phyloP scores from a whole-genome alignment of 2,113 vertebrate genomes.

The Poecilia latipinna region DNA sequence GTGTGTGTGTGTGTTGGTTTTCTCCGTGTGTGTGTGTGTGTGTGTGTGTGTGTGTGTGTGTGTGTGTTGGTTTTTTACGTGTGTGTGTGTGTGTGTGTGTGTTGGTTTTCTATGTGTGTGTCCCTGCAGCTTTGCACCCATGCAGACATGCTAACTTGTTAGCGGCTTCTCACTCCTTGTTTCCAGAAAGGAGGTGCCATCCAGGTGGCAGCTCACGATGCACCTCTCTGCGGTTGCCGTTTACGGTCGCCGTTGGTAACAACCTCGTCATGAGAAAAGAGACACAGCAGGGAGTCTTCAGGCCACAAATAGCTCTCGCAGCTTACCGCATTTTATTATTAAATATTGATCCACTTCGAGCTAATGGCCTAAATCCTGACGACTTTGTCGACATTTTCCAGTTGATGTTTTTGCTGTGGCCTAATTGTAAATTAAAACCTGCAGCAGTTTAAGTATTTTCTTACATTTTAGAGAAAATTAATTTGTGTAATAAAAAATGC shows the following conservation, averaged over 20 bases:
- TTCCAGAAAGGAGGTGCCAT: conserved; percentile 68
- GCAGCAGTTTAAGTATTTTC: neutral
- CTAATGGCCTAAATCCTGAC: too few species aligned
- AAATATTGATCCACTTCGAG: neutral
- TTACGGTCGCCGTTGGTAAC: conserved; percentile 56
- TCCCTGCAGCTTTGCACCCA: conserved; percentile 62
- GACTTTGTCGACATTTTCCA: neutral
- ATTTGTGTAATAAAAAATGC: too few species aligned
- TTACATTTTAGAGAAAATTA: too few species aligned
- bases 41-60: too few species aligned
- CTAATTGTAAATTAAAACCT: neutral
- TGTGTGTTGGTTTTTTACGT: too few species aligned
- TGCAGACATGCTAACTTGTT: conserved; percentile 74
- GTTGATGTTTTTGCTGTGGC: neutral
- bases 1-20: too few species aligned
- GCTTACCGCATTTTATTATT: neutral
- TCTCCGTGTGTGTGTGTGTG: conserved; percentile 14
- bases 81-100: too few species aligned
- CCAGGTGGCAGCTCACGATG: conserved; percentile 72
- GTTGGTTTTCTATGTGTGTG: neutral
- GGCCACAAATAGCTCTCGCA: conserved; percentile 7
- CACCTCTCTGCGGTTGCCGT: conserved; percentile 57
- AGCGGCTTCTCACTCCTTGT: conserved; percentile 71
- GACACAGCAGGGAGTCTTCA: conserved; percentile 20
- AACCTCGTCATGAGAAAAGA: conserved; percentile 32